Base-by-base conservation (phyloP, 1,140 invertebrate genomes). In the Drosophila ercepeae region DNA sequence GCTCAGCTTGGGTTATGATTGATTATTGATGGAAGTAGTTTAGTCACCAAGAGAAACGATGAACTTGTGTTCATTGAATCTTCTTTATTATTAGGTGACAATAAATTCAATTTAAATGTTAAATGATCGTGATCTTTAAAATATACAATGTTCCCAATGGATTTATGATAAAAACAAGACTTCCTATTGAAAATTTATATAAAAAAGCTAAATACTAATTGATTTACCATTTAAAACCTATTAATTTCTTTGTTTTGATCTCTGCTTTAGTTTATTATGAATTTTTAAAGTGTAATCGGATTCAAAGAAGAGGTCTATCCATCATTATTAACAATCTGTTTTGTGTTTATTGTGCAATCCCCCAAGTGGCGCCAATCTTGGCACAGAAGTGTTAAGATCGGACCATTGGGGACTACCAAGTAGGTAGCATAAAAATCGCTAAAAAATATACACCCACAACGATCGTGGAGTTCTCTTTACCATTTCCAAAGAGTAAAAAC, bases 71-170 rank as follows among this genome's bases (percentile, higher is more conserved):
- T 14, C 44, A 9, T 57, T 48, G 23, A 36, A 39, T 34, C 65
- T 70, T 57, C 52, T 19, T 9, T 39, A 61, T 82, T 36, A 77
- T 82, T 60, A 64, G 76, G 65, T 36, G 54, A 29, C 34, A 76
- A 69, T 75, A 75, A 67, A 84, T 67, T 70, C 25, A 65, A 67
- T 75, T 71, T 65, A 71, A 60, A 57, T 63, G 45, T 52, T 52
- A 52, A 64, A 49, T 36, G 48, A 75, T 50, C 29, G 29, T 54
- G 65, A 51, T 61, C 42, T 46, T 25, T 16, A 52, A 48, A 29
- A 49, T 9, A 49, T 9, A 44, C 3, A 7, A 29, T 29, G 27
- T 29, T 29, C 9, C 1, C 21, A 21, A 21, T 21, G 21, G 21
- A 4, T 21, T 21, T 21, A 21, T 21, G 21, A 21, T 21, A 21